Evolutionary conservation across 2,797 vertebrate genomes (phyloP).

Genomic region (Macrochelys suwanniensis): DNA sequence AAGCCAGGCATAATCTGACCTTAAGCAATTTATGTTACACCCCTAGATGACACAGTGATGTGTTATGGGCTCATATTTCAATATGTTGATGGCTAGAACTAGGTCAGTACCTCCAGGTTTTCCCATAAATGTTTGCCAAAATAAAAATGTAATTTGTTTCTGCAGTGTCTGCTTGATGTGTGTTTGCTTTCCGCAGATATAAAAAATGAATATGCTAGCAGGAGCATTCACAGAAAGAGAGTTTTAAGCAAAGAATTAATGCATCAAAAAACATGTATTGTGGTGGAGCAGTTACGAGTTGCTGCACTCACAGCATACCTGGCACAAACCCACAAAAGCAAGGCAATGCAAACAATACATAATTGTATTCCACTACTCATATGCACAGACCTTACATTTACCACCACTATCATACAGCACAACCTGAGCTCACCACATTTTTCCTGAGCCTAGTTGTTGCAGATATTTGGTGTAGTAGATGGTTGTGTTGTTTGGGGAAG

Average conservation of each 20-base stretch:
- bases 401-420: not conserved
- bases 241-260: not conserved
- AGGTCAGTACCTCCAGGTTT: too few species aligned
- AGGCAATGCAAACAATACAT: not conserved
- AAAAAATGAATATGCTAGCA: not conserved
- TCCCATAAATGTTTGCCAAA: too few species aligned
- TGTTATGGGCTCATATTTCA: too few species aligned
- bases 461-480: not conserved
- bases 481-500: not conserved
- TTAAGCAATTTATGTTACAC: too few species aligned
- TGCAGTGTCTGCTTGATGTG: not conserved
- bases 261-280: not conserved
- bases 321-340: not conserved
- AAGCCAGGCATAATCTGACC: too few species aligned
- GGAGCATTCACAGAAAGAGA: not conserved
- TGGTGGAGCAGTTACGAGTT: not conserved
- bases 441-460: too few species aligned
- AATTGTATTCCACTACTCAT: not conserved
- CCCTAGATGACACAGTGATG: too few species aligned
- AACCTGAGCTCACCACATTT: not conserved
- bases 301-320: not conserved
- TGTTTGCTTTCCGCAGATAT: not conserved
- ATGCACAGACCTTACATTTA: not conserved
- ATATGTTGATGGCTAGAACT: too few species aligned
- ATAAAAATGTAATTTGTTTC: too few species aligned